Conservation (phyloP, 1,140 invertebrate species). For the Zophobas atratus region DNA sequence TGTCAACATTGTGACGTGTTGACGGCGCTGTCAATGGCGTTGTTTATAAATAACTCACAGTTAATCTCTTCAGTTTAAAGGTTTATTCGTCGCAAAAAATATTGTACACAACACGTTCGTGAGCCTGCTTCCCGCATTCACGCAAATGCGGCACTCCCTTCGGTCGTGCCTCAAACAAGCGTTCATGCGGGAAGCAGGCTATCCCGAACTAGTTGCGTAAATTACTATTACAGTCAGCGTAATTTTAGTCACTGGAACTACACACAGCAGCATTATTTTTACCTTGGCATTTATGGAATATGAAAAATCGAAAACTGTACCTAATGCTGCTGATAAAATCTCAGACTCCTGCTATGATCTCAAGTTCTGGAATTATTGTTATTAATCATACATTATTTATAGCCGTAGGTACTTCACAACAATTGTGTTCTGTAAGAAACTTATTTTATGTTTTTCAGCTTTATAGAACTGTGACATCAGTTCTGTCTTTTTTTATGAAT, state of each 20-base stretch:
- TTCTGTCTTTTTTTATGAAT: slow-evolving; percentile 1
- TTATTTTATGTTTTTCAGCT: not conserved
- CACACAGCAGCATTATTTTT: not conserved
- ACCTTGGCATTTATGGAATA: not conserved
- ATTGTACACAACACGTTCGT: too few species aligned
- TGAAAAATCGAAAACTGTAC: not conserved
- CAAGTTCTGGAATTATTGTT: not conserved
- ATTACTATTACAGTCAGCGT: too few species aligned
- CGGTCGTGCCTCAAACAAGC: too few species aligned
- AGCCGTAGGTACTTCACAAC: not conserved
- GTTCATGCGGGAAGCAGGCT: too few species aligned
- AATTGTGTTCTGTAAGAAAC: not conserved
- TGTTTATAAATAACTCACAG: too few species aligned
- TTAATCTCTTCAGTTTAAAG: too few species aligned
- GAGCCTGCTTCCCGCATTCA: too few species aligned
- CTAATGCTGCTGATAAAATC: not conserved
- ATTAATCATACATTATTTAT: slow-evolving; percentile 3
- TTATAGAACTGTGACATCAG: not conserved
- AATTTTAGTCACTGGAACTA: not conserved
- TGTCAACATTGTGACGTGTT: too few species aligned
- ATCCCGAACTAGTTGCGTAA: too few species aligned
- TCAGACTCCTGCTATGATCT: not conserved
- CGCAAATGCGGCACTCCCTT: too few species aligned
- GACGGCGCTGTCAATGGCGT: too few species aligned
- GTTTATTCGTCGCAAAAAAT: too few species aligned